Conservation (phyloP, 2,888 invertebrate genomes). For the Agrilus biguttatus region DNA sequence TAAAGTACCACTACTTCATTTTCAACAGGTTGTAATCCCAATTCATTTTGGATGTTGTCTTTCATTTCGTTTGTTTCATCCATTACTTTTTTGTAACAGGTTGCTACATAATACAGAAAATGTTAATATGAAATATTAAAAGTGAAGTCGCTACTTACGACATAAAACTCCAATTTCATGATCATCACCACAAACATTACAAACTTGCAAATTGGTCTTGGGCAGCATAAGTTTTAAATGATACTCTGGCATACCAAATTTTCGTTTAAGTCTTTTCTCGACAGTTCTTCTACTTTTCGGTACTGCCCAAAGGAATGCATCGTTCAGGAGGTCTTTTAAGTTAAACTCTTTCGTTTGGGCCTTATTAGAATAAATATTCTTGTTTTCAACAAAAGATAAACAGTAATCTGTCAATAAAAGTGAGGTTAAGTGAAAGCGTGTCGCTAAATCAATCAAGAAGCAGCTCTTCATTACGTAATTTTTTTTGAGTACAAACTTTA, state of each 20-base stretch:
- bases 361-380: conserved; percentile 4
- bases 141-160: conserved; percentile 41
- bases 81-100: conserved; percentile 72
- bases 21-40: conserved; percentile 60
- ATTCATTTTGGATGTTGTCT: conserved; percentile 52
- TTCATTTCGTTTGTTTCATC: conserved; percentile 72
- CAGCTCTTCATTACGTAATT: conserved; percentile 6
- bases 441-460: neutral
- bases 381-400: conserved; percentile 18
- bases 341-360: conserved; percentile 29
- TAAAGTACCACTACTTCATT: conserved; percentile 78
- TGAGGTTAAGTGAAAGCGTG: conserved; percentile 8
- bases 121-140: neutral
- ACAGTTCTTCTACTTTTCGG: conserved; percentile 64
- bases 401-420: conserved; percentile 20
- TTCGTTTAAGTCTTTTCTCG: conserved; percentile 59
- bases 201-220: conserved; percentile 59
- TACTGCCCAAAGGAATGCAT: conserved; percentile 69
- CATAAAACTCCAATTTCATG: conserved; percentile 69
- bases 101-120: conserved; percentile 39
- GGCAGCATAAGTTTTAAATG: conserved; percentile 55
- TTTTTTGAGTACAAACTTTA: conserved; percentile 14
- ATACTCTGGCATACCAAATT: conserved; percentile 54
- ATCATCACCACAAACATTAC: conserved; percentile 72
- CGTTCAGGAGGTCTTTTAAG: conserved; percentile 50